These are phyloP conservation scores for Trichonephila inaurata DNA, from an alignment of 1,140 invertebrate species.

Conservation along the genomic window DNA sequence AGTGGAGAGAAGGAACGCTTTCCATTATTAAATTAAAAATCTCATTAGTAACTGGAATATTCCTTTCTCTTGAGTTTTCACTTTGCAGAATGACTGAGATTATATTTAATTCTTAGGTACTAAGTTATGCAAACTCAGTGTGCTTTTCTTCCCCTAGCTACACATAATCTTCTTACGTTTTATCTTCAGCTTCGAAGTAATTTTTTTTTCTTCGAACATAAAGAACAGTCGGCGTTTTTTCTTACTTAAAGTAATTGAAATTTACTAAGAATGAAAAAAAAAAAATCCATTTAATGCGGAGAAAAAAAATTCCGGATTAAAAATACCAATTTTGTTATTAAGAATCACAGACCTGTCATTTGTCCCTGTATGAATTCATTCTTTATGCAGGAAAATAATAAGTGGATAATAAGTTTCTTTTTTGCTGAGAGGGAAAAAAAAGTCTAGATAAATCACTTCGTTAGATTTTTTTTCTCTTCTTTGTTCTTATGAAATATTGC, in stretches of 20 bases:
- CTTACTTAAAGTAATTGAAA: slow-evolving; percentile 63
- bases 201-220: slow-evolving; percentile 21
- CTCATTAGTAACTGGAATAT: slow-evolving; percentile 47
- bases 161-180: slow-evolving; percentile 52
- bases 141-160: slow-evolving; percentile 3
- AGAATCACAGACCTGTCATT: slow-evolving; percentile 65
- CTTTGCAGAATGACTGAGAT: slow-evolving; percentile 57
- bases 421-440: slow-evolving; percentile 13
- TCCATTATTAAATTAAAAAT: slow-evolving; percentile 58
- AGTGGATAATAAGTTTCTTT: slow-evolving; percentile 58
- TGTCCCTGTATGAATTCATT: slow-evolving; percentile 47
- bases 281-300: slow-evolving; percentile 7
- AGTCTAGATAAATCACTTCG: slow-evolving; percentile 53
- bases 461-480: slow-evolving; percentile 33
- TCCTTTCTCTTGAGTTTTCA: slow-evolving; percentile 49
- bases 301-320: neutral
- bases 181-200: neutral
- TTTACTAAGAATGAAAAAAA: slow-evolving; percentile 27
- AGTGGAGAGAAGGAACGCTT: neutral
- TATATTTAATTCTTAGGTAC: slow-evolving; percentile 62
- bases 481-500: slow-evolving; percentile 52
- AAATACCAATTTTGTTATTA: slow-evolving; percentile 61
- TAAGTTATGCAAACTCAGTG: slow-evolving; percentile 33
- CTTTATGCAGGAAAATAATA: slow-evolving; percentile 59
- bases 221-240: slow-evolving; percentile 37